These are phyloP conservation scores for Ypsolopha scabrella DNA, from an alignment of 2,888 invertebrate species.

Conservation along the genomic window DNA sequence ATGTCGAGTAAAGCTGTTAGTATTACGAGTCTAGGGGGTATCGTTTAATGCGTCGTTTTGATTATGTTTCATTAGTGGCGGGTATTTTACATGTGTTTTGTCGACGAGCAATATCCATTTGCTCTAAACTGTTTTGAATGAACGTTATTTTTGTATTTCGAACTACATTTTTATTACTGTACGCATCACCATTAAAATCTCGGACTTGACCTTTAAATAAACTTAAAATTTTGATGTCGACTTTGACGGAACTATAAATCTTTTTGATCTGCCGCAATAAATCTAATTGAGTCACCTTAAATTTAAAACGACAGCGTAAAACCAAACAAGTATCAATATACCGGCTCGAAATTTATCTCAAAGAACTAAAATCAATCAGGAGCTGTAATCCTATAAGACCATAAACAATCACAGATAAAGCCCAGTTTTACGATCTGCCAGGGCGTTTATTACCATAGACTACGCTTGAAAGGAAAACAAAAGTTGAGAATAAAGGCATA, in stretches of 20 bases:
- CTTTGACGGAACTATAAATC: constrained; percentile 28
- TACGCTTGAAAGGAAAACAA: constrained; percentile 34
- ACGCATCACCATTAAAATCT: background rate
- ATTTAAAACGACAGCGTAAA: constrained; percentile 42
- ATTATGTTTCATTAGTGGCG: constrained; percentile 26
- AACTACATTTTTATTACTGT: background rate
- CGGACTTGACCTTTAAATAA: background rate
- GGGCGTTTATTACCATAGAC: constrained; percentile 52
- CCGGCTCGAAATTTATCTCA: constrained; percentile 42
- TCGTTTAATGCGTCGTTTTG: background rate
- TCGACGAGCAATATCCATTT: constrained; percentile 58
- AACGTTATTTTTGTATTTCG: too few species aligned
- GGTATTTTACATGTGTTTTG: constrained; percentile 57
- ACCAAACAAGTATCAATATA: constrained; percentile 36
- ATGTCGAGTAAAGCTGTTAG: background rate
- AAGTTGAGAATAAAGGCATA: constrained; percentile 36
- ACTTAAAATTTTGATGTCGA: background rate
- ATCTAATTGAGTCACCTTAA: constrained; percentile 31
- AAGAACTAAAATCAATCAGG: constrained; percentile 59
- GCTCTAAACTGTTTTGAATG: constrained; percentile 27
- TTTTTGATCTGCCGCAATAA: constrained; percentile 30
- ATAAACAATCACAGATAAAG: constrained; percentile 59
- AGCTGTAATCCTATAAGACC: constrained; percentile 51
- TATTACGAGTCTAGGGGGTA: constrained; percentile 6
- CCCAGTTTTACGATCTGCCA: constrained; percentile 57